Conservation (phyloP, 2,113 vertebrate species). For the Geococcyx californianus region DNA sequence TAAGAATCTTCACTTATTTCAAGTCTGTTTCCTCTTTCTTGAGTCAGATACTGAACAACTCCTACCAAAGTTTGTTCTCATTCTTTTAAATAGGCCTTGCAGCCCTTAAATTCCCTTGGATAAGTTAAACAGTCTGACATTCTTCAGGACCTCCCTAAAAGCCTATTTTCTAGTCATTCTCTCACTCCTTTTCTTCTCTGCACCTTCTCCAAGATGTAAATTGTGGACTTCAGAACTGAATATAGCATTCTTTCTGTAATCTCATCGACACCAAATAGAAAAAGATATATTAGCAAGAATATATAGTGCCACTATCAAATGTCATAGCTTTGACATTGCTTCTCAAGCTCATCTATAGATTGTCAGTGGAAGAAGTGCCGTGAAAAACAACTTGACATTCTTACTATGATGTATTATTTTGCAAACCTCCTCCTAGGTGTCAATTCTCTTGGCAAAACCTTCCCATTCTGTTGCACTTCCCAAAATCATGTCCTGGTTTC, state of each 20-base stretch:
- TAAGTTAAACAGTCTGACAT: background rate
- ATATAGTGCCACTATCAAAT: background rate
- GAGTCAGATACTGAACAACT: background rate
- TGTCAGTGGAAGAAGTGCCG: background rate
- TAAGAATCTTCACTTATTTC: background rate
- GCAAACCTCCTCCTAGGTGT: background rate
- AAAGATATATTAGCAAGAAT: background rate
- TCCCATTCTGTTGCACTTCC: background rate
- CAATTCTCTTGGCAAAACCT: background rate
- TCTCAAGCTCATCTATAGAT: background rate
- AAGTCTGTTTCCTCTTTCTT: background rate
- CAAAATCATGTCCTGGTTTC: background rate
- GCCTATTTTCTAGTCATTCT: background rate
- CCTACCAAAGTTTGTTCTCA: background rate
- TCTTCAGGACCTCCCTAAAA: background rate
- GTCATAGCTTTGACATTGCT: background rate
- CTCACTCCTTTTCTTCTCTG: background rate
- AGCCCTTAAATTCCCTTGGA: background rate
- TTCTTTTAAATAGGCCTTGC: background rate
- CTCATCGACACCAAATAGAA: background rate
- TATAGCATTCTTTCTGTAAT: background rate
- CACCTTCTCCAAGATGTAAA: background rate
- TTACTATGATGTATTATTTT: background rate
- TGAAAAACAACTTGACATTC: fast-evolving
- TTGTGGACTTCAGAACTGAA: background rate